Percentiles rank a stretch among this genome's conserved stretches.
Conservation (phyloP, 1,140 invertebrate genomes). For the Sitobion miscanthi region DNA sequence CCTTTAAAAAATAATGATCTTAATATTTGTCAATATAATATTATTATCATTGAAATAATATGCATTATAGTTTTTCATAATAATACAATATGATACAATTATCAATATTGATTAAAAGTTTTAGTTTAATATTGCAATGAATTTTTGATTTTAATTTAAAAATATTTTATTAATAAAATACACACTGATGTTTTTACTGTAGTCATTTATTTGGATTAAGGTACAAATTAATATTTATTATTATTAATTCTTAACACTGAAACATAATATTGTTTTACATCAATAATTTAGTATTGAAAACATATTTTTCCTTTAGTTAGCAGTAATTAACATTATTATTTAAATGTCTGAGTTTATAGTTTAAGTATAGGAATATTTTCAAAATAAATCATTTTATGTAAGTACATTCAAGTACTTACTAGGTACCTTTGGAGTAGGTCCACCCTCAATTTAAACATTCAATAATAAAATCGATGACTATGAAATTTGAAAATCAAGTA, state of each 20-base stretch:
- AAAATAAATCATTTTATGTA: not conserved
- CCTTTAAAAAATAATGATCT: not conserved
- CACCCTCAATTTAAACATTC: not conserved
- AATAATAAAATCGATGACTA: not conserved
- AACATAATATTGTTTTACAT: no score
- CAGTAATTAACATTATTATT: no score
- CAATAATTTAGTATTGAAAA: no score
- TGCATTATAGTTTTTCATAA: not conserved
- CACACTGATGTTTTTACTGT: not conserved
- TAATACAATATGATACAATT: not conserved
- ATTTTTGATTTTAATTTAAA: not conserved
- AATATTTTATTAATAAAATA: not conserved
- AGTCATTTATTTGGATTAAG: not conserved
- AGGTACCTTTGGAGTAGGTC: not conserved
- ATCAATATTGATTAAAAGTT: not conserved
- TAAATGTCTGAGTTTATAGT: no score
- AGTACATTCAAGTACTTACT: not conserved
- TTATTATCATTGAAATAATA: not conserved
- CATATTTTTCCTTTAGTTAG: no score
- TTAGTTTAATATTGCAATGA: not conserved
- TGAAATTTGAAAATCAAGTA: not conserved
- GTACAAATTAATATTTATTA: not conserved
- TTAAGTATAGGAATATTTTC: not conserved
- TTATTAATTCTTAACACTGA: no score
- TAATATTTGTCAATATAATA: not conserved